A percentile compares a stretch with the other conserved stretches of the same genome.
These are phyloP conservation scores for Butastur rufipennis DNA, from an alignment of 2,113 vertebrate genomes.

Conservation along the genomic window DNA sequence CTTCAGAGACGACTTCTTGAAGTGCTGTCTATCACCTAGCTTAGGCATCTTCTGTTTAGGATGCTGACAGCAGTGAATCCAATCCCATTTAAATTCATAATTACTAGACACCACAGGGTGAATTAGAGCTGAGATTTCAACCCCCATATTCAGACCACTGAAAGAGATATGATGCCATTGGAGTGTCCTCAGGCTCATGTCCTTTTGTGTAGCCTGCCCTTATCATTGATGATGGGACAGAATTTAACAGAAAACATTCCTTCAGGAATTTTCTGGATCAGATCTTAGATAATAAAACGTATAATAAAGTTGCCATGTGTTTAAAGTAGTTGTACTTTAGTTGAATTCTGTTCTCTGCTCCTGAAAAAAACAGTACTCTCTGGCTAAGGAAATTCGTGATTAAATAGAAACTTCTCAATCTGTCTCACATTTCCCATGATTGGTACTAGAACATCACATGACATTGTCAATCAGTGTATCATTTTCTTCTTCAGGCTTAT, in stretches of 20 bases:
- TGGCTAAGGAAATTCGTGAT: background rate
- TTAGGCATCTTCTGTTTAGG: background rate
- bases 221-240: background rate
- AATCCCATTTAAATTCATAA: background rate
- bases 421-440: background rate
- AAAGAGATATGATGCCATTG: background rate
- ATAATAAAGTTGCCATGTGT: background rate
- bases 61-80: background rate
- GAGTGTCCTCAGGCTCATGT: rapidly evolving
- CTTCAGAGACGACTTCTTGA: background rate
- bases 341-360: background rate
- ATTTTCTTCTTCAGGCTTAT: background rate
- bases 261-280: background rate
- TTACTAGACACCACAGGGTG: background rate
- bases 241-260: background rate
- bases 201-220: background rate
- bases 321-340: background rate
- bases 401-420: background rate
- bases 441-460: background rate
- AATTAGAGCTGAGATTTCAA: background rate
- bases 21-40: background rate
- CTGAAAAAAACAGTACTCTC: background rate
- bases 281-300: background rate
- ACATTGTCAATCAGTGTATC: rapidly evolving
- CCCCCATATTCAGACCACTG: background rate